Conservation (phyloP, 2,797 vertebrate species). For the Lemur catta region DNA sequence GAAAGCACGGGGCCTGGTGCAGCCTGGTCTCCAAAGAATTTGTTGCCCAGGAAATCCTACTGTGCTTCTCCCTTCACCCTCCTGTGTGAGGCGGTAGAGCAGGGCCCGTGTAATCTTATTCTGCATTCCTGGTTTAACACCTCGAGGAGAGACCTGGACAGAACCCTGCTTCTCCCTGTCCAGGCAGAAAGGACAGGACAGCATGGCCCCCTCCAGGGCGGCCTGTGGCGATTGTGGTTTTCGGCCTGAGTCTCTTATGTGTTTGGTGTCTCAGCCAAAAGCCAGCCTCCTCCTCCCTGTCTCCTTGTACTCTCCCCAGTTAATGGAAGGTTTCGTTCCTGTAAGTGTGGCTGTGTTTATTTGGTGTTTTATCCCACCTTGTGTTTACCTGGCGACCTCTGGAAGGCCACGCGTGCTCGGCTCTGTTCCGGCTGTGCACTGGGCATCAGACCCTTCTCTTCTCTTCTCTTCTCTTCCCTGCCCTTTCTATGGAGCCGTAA, state of each 20-base stretch:
- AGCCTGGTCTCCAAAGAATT: not conserved
- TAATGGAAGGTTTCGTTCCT: slow-evolving; percentile 39
- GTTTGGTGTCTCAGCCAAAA: not conserved
- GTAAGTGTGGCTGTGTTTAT: not conserved
- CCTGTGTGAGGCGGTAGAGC: not conserved
- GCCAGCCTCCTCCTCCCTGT: not conserved
- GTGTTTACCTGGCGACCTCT: not conserved
- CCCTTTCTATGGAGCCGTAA: not conserved
- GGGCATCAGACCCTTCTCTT: not conserved
- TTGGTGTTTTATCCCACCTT: not conserved
- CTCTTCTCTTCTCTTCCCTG: not conserved
- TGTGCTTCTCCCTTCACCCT: not conserved
- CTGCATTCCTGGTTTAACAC: not conserved
- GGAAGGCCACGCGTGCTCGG: not conserved
- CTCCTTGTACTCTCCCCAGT: not conserved
- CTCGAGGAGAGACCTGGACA: not conserved
- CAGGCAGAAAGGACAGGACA: not conserved
- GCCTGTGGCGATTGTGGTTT: not conserved
- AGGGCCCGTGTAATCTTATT: not conserved
- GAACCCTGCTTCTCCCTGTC: not conserved
- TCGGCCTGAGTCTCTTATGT: not conserved
- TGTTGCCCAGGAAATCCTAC: not conserved
- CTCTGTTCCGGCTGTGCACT: not conserved
- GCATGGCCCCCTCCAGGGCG: not conserved
- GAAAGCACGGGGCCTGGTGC: not conserved